Evolutionary conservation across 2,888 invertebrate genomes (phyloP).

Genomic region (Colletes collaris): DNA sequence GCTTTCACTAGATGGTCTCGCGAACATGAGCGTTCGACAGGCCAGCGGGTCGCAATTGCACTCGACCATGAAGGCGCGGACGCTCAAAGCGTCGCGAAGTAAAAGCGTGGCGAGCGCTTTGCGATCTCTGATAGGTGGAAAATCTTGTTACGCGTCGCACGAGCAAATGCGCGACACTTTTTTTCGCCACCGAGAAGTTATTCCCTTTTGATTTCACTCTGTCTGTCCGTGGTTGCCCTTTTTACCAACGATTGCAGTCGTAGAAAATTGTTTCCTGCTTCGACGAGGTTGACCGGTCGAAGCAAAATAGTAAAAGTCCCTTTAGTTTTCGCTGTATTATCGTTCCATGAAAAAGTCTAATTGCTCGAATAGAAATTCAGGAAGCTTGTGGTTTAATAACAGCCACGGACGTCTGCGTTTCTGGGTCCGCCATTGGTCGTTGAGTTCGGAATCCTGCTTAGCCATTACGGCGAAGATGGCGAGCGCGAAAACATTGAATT

Average conservation of each 20-base stretch:
- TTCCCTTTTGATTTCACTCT: background rate
- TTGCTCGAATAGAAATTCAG: no score
- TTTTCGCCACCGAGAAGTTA: background rate
- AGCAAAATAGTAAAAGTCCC: no score
- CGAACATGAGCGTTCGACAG: constrained; percentile 19
- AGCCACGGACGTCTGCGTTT: no score
- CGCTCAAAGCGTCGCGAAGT: constrained; percentile 11
- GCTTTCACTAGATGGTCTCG: constrained; percentile 19
- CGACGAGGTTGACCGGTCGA: no score
- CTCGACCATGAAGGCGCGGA: background rate
- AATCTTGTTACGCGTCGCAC: constrained; percentile 26
- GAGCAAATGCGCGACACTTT: background rate
- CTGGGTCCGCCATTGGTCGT: no score
- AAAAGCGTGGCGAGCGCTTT: constrained; percentile 26
- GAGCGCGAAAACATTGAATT: background rate
- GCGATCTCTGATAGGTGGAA: constrained; percentile 25
- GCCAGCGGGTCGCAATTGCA: constrained; percentile 16
- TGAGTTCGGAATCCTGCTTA: no score
- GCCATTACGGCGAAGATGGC: background rate
- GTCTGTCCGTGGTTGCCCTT: background rate
- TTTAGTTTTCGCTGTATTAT: no score
- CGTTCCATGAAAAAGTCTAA: no score
- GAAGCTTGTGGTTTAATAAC: no score
- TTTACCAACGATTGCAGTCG: background rate
- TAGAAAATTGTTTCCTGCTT: no score